phyloP scores from a whole-genome alignment of 2,888 invertebrate species.

The Drosophila fungiperda region DNA sequence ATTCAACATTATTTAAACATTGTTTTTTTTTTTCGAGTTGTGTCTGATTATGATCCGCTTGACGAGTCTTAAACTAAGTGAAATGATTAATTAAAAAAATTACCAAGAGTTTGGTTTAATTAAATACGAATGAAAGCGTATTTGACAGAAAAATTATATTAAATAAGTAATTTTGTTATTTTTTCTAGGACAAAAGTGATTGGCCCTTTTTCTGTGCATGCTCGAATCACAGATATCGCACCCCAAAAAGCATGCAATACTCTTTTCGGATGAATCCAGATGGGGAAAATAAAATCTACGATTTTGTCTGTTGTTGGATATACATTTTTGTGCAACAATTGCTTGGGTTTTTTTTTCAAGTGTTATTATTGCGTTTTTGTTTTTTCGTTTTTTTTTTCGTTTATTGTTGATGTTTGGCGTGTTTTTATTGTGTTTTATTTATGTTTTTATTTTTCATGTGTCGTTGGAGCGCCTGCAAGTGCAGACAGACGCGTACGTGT shows the following conservation, averaged over 20 bases:
- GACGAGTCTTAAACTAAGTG: background rate
- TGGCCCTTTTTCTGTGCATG: background rate
- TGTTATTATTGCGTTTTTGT: conserved; percentile 44
- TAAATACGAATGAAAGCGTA: background rate
- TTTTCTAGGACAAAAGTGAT: background rate
- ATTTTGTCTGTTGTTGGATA: conserved; percentile 23
- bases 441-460: conserved; percentile 61
- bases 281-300: conserved; percentile 7
- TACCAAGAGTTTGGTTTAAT: background rate
- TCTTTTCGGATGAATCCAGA: background rate
- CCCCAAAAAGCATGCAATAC: conserved; percentile 34
- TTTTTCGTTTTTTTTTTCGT: conserved; percentile 34
- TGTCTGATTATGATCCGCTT: background rate
- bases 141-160: background rate
- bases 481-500: conserved; percentile 59
- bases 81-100: background rate
- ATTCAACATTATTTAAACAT: background rate
- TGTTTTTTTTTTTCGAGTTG: background rate
- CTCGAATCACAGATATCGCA: background rate
- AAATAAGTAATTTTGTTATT: background rate
- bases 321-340: conserved; percentile 26
- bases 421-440: conserved; percentile 59
- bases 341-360: conserved; percentile 32
- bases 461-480: conserved; percentile 50
- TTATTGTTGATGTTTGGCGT: conserved; percentile 50